Evolutionary conservation across 2,113 vertebrate species (phyloP), one percentile per base, ranked within the genome.

Genomic region (Varanus salvator): DNA sequence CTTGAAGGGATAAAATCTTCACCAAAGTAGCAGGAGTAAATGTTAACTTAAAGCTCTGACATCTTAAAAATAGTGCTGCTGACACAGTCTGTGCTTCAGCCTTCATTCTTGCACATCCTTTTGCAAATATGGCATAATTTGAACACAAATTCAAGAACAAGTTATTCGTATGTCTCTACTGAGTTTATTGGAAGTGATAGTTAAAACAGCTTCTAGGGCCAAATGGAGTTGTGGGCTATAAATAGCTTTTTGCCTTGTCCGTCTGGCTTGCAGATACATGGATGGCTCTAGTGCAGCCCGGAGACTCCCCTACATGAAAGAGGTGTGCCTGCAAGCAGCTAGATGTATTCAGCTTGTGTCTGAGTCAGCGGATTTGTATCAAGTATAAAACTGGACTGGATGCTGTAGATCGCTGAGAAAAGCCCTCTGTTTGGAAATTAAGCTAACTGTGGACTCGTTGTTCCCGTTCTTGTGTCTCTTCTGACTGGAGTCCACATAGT

Each of bases 301-400:
- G 0, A 27, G 0, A 0, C 52, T 0, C 0, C 64, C 1, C 31
- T 21, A 21, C 19, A 0, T 54, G 23, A 0, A 3, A 44, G 38
- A 31, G 29, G 0, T 64, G 21, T 72, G 77, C 11, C 6, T 60
- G 12, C 12, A 1, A 29, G 77, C 64, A 90, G 54, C n/a, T 85
- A 54, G 29, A 5, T 2, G 7, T 76, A 54, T 4, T 1, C 54
- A 38, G n/a, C 87, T 4, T 0, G 29, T 89, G 68, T 86, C 80
- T 87, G 44, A 76, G 34, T 69, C 60, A 48, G 77, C 31, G 83
- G 80, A 52, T 44, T 72, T 92, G 3, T 8, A 29, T 48, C 8
- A 87, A 69, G 4, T 64, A 60, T 76, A 78, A 82, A 92, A 64
- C 27, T 69, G 29, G 83, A 90, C 68, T 1, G 0, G 9, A 69